A percentile compares a stretch with the other conserved stretches of the same genome.
phyloP scores from a whole-genome alignment of 2,113 vertebrate genomes.

The Aspiorhynchus laticeps region DNA sequence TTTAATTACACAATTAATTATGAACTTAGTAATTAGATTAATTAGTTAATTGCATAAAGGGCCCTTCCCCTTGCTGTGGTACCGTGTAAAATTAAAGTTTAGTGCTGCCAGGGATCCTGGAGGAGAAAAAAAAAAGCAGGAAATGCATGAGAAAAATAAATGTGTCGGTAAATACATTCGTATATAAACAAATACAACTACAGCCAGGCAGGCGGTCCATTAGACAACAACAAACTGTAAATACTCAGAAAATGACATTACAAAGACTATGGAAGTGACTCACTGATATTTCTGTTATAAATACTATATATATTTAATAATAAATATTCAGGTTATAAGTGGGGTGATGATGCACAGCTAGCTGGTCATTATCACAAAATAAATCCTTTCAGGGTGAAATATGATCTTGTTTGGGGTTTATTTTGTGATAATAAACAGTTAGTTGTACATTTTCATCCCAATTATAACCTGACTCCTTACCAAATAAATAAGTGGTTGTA shows the following conservation, averaged over 20 bases:
- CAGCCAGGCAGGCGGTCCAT: background rate
- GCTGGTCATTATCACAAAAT: background rate
- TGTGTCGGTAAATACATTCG: background rate
- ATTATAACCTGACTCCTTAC: background rate
- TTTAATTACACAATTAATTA: slow-evolving; percentile 52
- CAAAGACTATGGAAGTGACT: background rate
- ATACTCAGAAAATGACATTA: background rate
- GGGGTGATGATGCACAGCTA: background rate
- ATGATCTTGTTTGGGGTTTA: too few relatives aligned
- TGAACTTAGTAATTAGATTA: slow-evolving; percentile 45
- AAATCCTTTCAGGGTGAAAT: background rate
- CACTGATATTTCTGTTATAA: background rate
- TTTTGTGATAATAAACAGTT: background rate
- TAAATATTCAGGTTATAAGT: background rate
- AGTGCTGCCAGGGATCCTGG: background rate
- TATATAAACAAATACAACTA: background rate
- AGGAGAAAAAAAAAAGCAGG: background rate
- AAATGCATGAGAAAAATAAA: background rate
- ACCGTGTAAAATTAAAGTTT: slow-evolving; percentile 26
- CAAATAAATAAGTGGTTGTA: background rate
- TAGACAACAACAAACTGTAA: too few relatives aligned
- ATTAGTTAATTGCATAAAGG: slow-evolving; percentile 44
- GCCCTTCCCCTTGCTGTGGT: slow-evolving; percentile 18
- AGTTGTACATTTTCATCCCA: background rate
- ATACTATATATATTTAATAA: background rate